Conservation (phyloP, 1,140 invertebrate species). For the Octopus bimaculoides region DNA sequence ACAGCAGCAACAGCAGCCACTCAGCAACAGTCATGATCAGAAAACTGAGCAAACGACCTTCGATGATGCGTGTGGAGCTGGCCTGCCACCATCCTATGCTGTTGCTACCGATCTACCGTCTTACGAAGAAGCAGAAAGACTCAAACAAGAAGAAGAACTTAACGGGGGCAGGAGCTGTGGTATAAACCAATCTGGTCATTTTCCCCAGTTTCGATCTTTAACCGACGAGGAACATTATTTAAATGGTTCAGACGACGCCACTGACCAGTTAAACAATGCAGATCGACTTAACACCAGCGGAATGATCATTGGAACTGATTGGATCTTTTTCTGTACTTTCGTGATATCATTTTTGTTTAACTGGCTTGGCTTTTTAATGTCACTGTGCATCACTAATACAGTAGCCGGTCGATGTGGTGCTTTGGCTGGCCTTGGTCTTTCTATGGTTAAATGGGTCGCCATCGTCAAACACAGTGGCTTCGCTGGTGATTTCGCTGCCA, state of each 20-base stretch:
- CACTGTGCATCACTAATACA: slow-evolving; percentile 91
- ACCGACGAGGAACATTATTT: background rate
- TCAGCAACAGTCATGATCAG: background rate
- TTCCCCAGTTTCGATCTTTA: background rate
- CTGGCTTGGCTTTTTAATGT: slow-evolving; percentile 88
- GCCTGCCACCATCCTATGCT: slow-evolving; percentile 75
- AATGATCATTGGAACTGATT: slow-evolving; percentile 48
- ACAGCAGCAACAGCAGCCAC: background rate
- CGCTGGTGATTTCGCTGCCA: slow-evolving; percentile 44
- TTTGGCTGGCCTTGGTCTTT: slow-evolving; percentile 85
- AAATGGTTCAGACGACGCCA: background rate
- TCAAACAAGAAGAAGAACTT: slow-evolving; percentile 64
- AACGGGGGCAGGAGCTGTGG: background rate
- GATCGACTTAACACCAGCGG: slow-evolving; percentile 16
- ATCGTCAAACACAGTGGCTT: slow-evolving; percentile 71
- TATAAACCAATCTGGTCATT: background rate
- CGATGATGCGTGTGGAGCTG: background rate
- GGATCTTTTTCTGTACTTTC: slow-evolving; percentile 53
- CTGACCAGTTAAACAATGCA: background rate
- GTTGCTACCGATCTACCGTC: slow-evolving; percentile 75
- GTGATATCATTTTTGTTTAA: slow-evolving; percentile 82
- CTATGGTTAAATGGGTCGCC: slow-evolving; percentile 89
- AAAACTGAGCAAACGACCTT: background rate
- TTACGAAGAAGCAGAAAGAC: slow-evolving; percentile 88
- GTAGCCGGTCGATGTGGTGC: slow-evolving; percentile 90